phyloP scores from a whole-genome alignment of 1,140 invertebrate genomes.

The Solen grandis region DNA sequence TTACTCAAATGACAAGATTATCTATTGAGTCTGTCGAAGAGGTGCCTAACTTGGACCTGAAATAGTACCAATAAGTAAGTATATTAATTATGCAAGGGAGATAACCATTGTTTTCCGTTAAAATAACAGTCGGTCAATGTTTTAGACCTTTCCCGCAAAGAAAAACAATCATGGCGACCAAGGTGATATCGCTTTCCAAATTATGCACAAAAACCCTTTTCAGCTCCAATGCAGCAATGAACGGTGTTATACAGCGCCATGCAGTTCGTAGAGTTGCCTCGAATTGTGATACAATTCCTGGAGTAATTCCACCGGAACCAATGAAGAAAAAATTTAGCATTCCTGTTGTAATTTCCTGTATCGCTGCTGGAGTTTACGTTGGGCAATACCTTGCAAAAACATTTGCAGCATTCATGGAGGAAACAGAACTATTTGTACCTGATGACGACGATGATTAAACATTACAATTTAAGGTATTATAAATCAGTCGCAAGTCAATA shows the following conservation, averaged over 20 bases:
- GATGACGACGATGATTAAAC: constrained; percentile 54
- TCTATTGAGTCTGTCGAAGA: too few relatives aligned
- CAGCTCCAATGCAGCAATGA: not conserved
- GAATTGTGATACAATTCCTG: not conserved
- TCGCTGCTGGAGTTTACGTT: constrained; percentile 12
- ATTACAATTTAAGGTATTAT: not conserved
- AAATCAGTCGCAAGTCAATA: too few relatives aligned
- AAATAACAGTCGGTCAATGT: not conserved
- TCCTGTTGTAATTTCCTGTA: constrained; percentile 4
- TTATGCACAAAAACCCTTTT: constrained; percentile 1
- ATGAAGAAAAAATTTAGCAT: constrained; percentile 25
- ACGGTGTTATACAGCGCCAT: too few relatives aligned
- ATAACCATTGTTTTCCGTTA: not conserved
- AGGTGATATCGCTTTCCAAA: constrained; percentile 13
- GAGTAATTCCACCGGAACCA: constrained; percentile 32
- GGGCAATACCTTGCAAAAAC: constrained; percentile 40
- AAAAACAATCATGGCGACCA: constrained; percentile 42
- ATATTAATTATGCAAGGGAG: not conserved
- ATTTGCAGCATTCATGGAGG: constrained; percentile 44
- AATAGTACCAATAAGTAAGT: not conserved
- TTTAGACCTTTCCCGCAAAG: not conserved
- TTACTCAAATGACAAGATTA: too few relatives aligned
- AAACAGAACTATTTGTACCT: constrained; percentile 54
- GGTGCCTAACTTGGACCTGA: too few relatives aligned
- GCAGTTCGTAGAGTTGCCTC: not conserved